These are phyloP conservation scores for Ectemnius continuus DNA, from an alignment of 2,888 invertebrate species.

Conservation along the genomic window DNA sequence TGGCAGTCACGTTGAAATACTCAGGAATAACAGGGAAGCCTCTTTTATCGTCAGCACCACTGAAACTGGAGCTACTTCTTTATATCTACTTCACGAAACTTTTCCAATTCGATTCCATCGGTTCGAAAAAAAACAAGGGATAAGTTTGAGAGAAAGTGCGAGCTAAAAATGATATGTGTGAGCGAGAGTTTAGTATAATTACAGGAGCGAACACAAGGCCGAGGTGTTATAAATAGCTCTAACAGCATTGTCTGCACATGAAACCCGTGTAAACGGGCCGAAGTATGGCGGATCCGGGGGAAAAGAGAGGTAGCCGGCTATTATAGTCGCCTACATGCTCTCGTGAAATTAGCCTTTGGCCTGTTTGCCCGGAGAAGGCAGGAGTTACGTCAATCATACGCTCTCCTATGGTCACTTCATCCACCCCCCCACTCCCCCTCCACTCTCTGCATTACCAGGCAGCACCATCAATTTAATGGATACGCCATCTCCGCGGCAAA, in stretches of 20 bases:
- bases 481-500: too few relatives aligned
- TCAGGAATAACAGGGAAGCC: too few relatives aligned
- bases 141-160: too few relatives aligned
- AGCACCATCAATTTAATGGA: not conserved
- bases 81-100: too few relatives aligned
- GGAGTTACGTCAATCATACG: constrained; percentile 60
- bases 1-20: too few relatives aligned
- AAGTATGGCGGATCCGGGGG: not conserved
- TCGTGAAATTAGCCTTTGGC: constrained; percentile 63
- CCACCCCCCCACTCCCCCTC: not conserved
- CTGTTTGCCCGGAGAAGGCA: constrained; percentile 61
- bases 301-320: constrained; percentile 38
- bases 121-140: too few relatives aligned
- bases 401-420: constrained; percentile 50
- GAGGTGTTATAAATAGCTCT: constrained; percentile 40
- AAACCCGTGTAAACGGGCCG: constrained; percentile 43
- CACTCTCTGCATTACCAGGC: not conserved
- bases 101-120: too few relatives aligned
- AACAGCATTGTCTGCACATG: constrained; percentile 50
- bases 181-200: constrained; percentile 27
- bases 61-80: too few relatives aligned
- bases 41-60: too few relatives aligned
- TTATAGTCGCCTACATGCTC: constrained; percentile 64
- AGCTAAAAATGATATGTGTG: not conserved
- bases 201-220: constrained; percentile 39